Percentiles rank a stretch among this genome's conserved stretches.
Conservation (phyloP, 2,888 invertebrate species). For the Sceliomorpha sp. region DNA sequence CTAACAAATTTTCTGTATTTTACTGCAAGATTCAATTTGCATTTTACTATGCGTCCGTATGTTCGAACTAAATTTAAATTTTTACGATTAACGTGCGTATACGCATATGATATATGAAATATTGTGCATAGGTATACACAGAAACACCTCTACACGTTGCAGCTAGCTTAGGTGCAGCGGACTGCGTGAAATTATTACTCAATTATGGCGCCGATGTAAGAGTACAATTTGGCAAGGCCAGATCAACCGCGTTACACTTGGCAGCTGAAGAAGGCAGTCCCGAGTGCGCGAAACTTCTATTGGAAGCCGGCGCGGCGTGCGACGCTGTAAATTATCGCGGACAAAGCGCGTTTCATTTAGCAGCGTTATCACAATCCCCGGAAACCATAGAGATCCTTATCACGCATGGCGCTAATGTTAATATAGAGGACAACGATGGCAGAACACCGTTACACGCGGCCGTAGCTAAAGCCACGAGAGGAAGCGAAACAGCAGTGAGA, state of each 20-base stretch:
- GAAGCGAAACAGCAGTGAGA: constrained; percentile 68
- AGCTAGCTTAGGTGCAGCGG: constrained; percentile 86
- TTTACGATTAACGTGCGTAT: no score
- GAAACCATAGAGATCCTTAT: constrained; percentile 89
- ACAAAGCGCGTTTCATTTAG: constrained; percentile 92
- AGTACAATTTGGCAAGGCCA: constrained; percentile 86
- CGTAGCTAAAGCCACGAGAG: constrained; percentile 86
- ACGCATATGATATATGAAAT: no score
- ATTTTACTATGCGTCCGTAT: no score
- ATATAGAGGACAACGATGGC: constrained; percentile 87
- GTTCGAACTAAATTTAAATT: no score
- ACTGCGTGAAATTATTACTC: constrained; percentile 87
- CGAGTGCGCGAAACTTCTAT: constrained; percentile 87
- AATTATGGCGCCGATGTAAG: constrained; percentile 90
- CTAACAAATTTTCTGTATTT: no score
- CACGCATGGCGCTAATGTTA: constrained; percentile 84
- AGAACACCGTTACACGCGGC: constrained; percentile 90
- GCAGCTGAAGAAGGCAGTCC: constrained; percentile 93
- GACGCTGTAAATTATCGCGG: constrained; percentile 87
- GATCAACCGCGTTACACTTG: constrained; percentile 91
- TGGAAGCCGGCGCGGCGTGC: constrained; percentile 89
- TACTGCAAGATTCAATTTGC: no score
- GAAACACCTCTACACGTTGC: constrained; percentile 93
- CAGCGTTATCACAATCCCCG: constrained; percentile 89
- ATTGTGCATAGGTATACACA: constrained; percentile 85